These are phyloP conservation scores for Sisor rabdophorus DNA, from an alignment of 2,113 vertebrate genomes.

Conservation along the genomic window DNA sequence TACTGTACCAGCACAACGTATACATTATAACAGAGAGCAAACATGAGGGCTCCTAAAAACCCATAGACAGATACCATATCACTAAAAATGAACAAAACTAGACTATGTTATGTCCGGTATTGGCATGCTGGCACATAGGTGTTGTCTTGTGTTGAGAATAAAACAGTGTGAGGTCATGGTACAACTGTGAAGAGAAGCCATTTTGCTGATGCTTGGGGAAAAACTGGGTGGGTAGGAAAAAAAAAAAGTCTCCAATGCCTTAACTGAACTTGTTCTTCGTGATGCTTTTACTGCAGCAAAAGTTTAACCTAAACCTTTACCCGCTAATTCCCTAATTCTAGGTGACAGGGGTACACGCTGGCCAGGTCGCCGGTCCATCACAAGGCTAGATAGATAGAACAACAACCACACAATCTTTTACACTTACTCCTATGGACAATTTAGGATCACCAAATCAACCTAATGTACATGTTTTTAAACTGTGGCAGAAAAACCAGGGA, in stretches of 20 bases:
- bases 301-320: background rate
- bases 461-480: no score
- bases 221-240: constrained; percentile 29
- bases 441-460: no score
- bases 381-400: no score
- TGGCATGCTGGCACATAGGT: constrained; percentile 29
- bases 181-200: constrained; percentile 9
- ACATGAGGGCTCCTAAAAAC: background rate
- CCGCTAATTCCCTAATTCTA: no score
- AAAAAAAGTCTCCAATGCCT: constrained; percentile 1
- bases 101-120: background rate
- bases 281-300: background rate
- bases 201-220: constrained; percentile 31
- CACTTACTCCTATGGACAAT: no score
- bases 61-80: background rate
- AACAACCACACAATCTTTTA: no score
- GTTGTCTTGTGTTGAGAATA: constrained; percentile 14
- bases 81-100: background rate
- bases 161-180: constrained; percentile 35
- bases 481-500: no score
- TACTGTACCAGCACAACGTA: background rate
- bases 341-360: no score
- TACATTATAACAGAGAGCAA: background rate
- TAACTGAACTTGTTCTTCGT: no score
- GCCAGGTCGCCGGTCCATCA: no score